Base-by-base conservation (phyloP, 2,797 vertebrate species). In the Crypturellus tataupa region DNA sequence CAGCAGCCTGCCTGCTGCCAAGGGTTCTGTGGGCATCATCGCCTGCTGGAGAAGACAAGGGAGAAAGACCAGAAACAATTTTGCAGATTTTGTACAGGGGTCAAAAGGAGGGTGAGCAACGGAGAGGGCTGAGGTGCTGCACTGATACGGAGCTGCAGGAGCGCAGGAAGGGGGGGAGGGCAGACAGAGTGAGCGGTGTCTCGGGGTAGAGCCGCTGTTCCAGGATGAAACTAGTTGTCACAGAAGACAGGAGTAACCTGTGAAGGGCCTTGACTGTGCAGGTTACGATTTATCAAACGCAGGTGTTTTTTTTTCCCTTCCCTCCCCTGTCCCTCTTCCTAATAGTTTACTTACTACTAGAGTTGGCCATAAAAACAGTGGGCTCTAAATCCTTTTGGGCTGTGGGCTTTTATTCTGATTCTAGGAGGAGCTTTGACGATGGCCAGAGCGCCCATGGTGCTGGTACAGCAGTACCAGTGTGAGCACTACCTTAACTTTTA, bases 371-470 rank as follows among this genome's bases (percentile, higher is more conserved):
- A 49, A 13, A 18, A 47, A 17, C 1, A 85, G 20, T 0, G 39
- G 25, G 18, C 35, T 35, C 51, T 51, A 69, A 82, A 62, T 78
- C 35, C 31, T 4, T 20, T 90, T 42, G 73, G 59, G 17, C 42
- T 1, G 4, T 23, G 39, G 15, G 10, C 15, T 84, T 90, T 58
- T 35, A 62, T 19, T 87, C 56, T 42, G 55, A 25, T 76, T 16
- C 59, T n/a, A 62, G 40, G 10, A 2, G 15, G 8, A 89, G 59
- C 23, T 31, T 12, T 0, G 0, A 31, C 56, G 59, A 31, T 25
- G 19, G 31, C 29, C 60, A 2, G 10, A 25, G 4, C 4, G 2
- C 42, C 16, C 0, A 0, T 12, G 29, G 64, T 73, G 65, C 35
- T 11, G 56, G 56, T 13, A 62, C 19, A 64, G 44, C 44, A 40